Conservation (phyloP, 2,113 vertebrate genomes). For the Limnothrissa miodon region DNA sequence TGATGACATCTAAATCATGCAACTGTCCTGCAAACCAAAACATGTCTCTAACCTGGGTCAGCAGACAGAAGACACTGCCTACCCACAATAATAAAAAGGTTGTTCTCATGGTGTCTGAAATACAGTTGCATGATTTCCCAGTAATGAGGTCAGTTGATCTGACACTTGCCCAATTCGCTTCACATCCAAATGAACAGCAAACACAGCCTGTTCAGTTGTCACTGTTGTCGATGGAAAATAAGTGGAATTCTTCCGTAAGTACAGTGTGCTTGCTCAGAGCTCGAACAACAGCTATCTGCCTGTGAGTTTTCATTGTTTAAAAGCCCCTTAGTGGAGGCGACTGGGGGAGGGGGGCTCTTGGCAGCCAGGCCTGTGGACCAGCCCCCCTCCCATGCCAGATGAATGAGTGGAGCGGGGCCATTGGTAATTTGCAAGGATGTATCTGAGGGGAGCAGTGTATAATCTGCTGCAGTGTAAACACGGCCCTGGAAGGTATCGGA, state of each 20-base stretch:
- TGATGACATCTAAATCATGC: neutral
- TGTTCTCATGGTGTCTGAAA: neutral
- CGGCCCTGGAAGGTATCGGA: conserved; percentile 69
- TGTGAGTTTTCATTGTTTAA: conserved; percentile 17
- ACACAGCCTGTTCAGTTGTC: conserved; percentile 13
- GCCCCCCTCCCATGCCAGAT: conserved; percentile 27
- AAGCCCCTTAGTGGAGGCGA: conserved; percentile 12
- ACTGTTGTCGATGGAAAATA: conserved; percentile 17
- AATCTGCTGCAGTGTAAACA: conserved; percentile 70
- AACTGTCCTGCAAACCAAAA: neutral
- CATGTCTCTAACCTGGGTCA: neutral
- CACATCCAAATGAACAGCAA: conserved; percentile 2
- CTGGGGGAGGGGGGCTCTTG: neutral
- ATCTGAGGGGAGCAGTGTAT: conserved; percentile 44
- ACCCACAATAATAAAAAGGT: neutral
- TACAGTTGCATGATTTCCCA: neutral
- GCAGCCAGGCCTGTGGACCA: neutral
- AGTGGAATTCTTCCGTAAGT: conserved; percentile 18
- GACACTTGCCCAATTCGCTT: neutral
- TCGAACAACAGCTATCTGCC: conserved; percentile 1
- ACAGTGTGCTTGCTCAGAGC: neutral
- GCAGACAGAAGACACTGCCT: neutral
- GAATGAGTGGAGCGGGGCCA: conserved; percentile 29
- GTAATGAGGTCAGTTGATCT: neutral
- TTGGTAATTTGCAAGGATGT: conserved; percentile 32